Evolutionary conservation across 1,140 invertebrate genomes (phyloP).

Genomic region (Lepidurus apus): DNA sequence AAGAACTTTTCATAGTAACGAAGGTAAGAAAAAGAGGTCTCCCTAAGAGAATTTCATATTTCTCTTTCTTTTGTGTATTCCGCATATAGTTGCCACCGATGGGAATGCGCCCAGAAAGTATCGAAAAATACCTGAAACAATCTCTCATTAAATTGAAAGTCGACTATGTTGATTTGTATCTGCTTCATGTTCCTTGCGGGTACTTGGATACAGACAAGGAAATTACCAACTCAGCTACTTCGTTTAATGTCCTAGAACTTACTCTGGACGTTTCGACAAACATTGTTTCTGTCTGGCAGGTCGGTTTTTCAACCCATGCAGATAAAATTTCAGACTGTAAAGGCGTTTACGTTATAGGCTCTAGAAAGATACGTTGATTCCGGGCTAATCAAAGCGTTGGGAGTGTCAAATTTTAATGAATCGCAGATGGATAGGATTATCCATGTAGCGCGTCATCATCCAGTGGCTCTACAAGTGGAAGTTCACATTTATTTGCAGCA

Average conservation of each 20-base stretch:
- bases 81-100: constrained; percentile 42
- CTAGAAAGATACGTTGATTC: constrained; percentile 41
- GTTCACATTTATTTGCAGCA: constrained; percentile 50
- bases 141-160: constrained; percentile 44
- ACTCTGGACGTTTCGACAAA: constrained; percentile 60
- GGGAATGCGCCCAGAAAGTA: constrained; percentile 54
- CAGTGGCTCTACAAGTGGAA: constrained; percentile 46
- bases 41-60: no score
- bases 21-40: no score
- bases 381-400: constrained; percentile 47
- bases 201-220: constrained; percentile 50
- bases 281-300: constrained; percentile 67
- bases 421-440: constrained; percentile 47
- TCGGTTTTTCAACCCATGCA: constrained; percentile 38
- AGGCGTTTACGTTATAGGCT: constrained; percentile 36
- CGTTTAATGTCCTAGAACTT: constrained; percentile 54
- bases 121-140: constrained; percentile 57
- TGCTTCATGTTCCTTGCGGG: constrained; percentile 73
- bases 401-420: constrained; percentile 50
- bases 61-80: no score
- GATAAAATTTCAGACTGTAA: constrained; percentile 47
- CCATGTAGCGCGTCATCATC: constrained; percentile 50
- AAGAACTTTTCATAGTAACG: constrained; percentile 52
- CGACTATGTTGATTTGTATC: constrained; percentile 53
- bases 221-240: constrained; percentile 44